phyloP scores from a whole-genome alignment of 1,140 invertebrate genomes.

The Aphaenogaster ashmeadi region DNA sequence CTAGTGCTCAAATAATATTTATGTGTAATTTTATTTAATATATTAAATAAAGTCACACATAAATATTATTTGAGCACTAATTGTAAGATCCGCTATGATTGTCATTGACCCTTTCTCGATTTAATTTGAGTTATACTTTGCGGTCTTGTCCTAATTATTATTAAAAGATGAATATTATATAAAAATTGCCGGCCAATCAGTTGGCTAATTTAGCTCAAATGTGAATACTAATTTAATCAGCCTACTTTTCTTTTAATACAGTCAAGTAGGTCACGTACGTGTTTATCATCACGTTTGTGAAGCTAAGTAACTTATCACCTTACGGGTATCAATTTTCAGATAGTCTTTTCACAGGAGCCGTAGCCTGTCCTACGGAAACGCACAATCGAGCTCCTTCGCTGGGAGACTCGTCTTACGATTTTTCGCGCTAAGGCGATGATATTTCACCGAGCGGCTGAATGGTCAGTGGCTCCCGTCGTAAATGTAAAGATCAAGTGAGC shows the following conservation, averaged over 20 bases:
- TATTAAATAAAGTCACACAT: no score
- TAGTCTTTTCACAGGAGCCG: slow-evolving; percentile 9
- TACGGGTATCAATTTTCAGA: slow-evolving; percentile 40
- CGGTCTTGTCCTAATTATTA: no score
- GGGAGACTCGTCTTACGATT: slow-evolving; percentile 66
- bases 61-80: no score
- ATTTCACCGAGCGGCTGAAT: slow-evolving; percentile 78
- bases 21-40: no score
- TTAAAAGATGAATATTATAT: not conserved
- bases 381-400: slow-evolving; percentile 21
- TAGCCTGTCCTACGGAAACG: not conserved
- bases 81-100: no score
- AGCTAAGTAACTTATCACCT: slow-evolving; percentile 29
- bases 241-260: not conserved
- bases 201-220: not conserved
- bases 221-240: not conserved
- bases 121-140: no score
- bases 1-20: no score
- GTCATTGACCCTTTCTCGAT: no score
- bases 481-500: slow-evolving; percentile 82
- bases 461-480: slow-evolving; percentile 71
- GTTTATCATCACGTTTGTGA: not conserved
- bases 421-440: slow-evolving; percentile 77
- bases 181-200: not conserved
- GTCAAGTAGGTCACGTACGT: not conserved